phyloP scores from a whole-genome alignment of 2,113 vertebrate genomes.

The Gulo gulo region DNA sequence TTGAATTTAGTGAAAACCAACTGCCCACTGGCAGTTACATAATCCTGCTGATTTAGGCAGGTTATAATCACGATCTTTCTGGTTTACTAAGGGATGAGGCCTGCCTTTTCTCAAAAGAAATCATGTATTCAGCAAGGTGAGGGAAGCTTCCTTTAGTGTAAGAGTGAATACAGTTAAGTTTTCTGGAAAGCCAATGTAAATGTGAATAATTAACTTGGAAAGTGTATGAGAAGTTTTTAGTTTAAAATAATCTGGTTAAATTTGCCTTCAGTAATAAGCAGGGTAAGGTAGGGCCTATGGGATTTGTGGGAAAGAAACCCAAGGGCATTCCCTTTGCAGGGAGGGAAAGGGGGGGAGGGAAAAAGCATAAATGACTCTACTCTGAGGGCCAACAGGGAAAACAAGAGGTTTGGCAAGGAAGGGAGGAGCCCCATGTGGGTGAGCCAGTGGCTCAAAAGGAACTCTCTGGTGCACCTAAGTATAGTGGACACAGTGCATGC shows the following conservation, averaged over 20 bases:
- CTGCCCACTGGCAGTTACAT: background rate
- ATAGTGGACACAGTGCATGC: background rate
- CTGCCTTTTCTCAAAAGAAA: background rate
- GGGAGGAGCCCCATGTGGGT: background rate
- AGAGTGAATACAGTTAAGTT: background rate
- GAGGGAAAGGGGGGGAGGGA: background rate
- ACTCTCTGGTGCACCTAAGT: background rate
- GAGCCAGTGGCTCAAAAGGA: background rate
- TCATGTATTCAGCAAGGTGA: background rate
- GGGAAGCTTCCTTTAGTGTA: background rate
- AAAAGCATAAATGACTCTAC: background rate
- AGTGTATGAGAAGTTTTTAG: background rate
- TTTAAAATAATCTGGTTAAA: background rate
- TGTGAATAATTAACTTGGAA: background rate
- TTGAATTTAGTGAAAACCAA: background rate
- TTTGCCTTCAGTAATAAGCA: background rate
- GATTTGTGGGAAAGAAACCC: background rate
- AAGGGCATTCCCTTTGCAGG: conserved; percentile 1
- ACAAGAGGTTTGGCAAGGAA: background rate
- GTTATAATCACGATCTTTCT: background rate
- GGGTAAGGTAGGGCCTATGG: background rate
- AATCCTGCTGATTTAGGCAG: background rate
- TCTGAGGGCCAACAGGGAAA: background rate
- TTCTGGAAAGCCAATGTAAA: background rate
- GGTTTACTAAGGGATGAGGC: background rate